These are phyloP conservation scores for Sipha maydis DNA, from an alignment of 2,888 invertebrate genomes.

Conservation along the genomic window DNA sequence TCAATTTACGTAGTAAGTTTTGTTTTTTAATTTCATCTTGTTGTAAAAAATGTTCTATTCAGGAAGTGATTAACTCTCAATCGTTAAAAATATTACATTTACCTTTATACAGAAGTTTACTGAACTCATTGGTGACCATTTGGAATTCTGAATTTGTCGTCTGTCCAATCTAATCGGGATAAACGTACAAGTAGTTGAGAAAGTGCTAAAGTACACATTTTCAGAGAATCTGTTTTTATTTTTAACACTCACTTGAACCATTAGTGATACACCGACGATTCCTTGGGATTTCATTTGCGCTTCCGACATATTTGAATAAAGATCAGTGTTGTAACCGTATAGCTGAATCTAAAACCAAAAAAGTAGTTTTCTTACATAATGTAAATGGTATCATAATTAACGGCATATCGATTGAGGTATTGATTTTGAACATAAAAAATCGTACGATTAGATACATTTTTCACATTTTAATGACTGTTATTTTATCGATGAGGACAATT, in stretches of 20 bases:
- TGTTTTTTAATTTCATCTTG: no score
- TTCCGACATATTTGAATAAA: constrained; percentile 96
- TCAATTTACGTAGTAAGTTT: no score
- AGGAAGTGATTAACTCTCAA: neutral
- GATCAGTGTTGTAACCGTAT: constrained; percentile 95
- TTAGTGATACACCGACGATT: constrained; percentile 91
- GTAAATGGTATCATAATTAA: neutral
- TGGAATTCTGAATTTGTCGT: constrained; percentile 86
- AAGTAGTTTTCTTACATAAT: neutral
- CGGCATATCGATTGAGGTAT: neutral
- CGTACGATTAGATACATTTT: no score
- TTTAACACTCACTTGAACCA: constrained; percentile 84
- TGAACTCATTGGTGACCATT: constrained; percentile 87
- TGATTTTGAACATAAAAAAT: no score
- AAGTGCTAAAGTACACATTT: neutral
- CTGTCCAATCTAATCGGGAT: constrained; percentile 81
- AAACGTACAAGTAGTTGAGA: constrained; percentile 11
- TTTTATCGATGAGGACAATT: no score
- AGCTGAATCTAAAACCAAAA: constrained; percentile 84
- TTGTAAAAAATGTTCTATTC: no score
- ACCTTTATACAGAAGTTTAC: constrained; percentile 87
- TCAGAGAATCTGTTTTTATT: neutral
- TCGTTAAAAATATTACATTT: constrained; percentile 65
- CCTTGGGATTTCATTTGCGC: constrained; percentile 97
- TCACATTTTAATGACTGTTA: no score